Percentiles rank a stretch among this genome's conserved stretches.
phyloP scores from a whole-genome alignment of 2,113 vertebrate species.

The Syngnathus scovelli region DNA sequence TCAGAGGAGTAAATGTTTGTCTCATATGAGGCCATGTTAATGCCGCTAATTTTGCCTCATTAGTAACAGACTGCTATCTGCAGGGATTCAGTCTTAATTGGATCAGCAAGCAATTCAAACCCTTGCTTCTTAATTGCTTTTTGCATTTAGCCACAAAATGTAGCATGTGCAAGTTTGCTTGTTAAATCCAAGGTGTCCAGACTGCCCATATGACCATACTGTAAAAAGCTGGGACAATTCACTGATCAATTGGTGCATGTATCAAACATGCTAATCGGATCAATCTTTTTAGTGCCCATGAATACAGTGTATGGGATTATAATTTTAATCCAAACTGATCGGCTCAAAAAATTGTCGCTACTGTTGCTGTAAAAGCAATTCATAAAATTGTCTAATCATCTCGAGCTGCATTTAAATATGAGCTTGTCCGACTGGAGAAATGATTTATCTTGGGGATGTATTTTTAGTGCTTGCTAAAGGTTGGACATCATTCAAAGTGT shows the following conservation, averaged over 20 bases:
- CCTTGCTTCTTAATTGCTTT: slow-evolving; percentile 64
- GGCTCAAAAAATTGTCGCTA: neutral
- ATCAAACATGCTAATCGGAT: no score
- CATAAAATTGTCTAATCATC: neutral
- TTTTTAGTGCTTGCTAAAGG: neutral
- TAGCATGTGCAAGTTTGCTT: slow-evolving; percentile 30
- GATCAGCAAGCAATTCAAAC: slow-evolving; percentile 64
- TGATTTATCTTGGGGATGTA: neutral
- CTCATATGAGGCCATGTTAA: slow-evolving; percentile 40
- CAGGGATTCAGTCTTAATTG: slow-evolving; percentile 67
- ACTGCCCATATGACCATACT: no score
- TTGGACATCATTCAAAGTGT: slow-evolving; percentile 6
- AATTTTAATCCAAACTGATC: no score
- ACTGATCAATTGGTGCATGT: no score
- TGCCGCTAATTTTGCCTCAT: slow-evolving; percentile 63
- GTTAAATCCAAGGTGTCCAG: neutral
- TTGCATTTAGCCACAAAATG: slow-evolving; percentile 43
- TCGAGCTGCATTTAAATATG: neutral
- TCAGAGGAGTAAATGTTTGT: slow-evolving; percentile 38
- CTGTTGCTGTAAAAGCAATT: neutral
- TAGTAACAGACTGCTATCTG: slow-evolving; percentile 60
- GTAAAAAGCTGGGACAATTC: no score
- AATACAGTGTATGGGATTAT: no score
- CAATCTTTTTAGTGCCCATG: no score
- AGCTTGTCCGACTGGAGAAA: neutral